Base-by-base conservation (phyloP, 2,113 vertebrate species). In the Rhizomys pruinosus region DNA sequence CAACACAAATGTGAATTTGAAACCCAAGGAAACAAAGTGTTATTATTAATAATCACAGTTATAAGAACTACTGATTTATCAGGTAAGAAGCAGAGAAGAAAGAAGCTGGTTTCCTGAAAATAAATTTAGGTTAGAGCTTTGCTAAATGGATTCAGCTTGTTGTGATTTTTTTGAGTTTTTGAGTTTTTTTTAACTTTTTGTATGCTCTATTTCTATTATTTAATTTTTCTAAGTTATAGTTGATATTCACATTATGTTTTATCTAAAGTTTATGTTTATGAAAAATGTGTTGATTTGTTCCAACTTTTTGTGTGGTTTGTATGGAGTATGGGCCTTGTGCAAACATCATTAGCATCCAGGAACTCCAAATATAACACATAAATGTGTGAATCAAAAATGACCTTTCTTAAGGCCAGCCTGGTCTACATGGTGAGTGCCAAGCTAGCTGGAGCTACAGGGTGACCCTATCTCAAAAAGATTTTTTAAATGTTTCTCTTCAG, bases 11-110 rank as follows among this genome's bases (percentile, higher is more conserved):
- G 93, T 52, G 7, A 63, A 92, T 76, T 55, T 59, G 17, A 95
- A 93, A 91, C 23, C 5, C 47, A 82, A 92, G 80, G 39, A 93
- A 92, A 29, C 52, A 91, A 90, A 68, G n/a, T n/a, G n/a, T n/a
- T n/a, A 77, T 86, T 88, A 37, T 25, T 87, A 90, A 93, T 87
- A 23, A 74, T 52, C 29, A 52, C 32, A 73, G 22, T 23, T 63
- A 5, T 89, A 89, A 64, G 22, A 77, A 32, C 25, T 81, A 91
- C 19, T 85, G 77, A 94, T 90, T 95, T 86, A 72, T 87, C 61
- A 84, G 44, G 39, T 73, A 81, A 96, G 69, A 93, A 89, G 79
- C 39, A 72, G 55, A 92, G 12, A 52, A 92, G 57, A 86, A 87
- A 90, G 61, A 15, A 55, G 78, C 34, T 47, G 4, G 8, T 4